Base-by-base conservation (phyloP, 1,140 invertebrate genomes). In the Cephus cinctus region DNA sequence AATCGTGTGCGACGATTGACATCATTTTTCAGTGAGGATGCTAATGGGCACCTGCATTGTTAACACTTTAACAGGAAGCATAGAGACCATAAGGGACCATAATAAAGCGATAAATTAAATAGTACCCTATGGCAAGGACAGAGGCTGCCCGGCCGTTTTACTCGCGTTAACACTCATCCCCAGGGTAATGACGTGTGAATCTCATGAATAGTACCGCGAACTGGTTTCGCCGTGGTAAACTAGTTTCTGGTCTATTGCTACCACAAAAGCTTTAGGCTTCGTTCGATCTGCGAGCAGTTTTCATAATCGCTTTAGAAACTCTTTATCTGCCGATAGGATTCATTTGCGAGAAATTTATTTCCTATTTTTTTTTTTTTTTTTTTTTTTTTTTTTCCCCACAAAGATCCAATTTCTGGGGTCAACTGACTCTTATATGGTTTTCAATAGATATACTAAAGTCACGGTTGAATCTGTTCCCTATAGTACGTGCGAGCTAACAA, bases 91-190 rank as follows among this genome's bases (percentile, higher is more conserved):
- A 49, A 4, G 31, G 47, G 16, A 43, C 49, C 55, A 64, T 70
- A 66, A 69, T 71, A 66, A 65, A 65, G 63, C 58, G 43, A 66
- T 69, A 67, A 70, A 70, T 70, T 61, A 52, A 57, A 56, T 22
- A 12, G 3, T n/a, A 31, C 27, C 30, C 30, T 27, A 43, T 18
- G 41, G 30, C 20, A 31, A 43, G 41, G 27, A 21, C n/a, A 14
- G 11, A 15, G 4, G 22, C 22, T 43, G 14, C 20, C n/a, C n/a
- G n/a, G 20, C 25, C 57, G 52, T 44, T 53, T 45, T 11, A 9
- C 34, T 25, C 50, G 52, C 35, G 44, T 63, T 55, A 50, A 47
- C 54, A 59, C 48, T 54, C 57, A 48, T 64, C 55, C 27, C 47
- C 16, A 27, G 47, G 36, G 57, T 58, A 61, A 61, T 61, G 55